These are phyloP conservation scores for Dromius quadrimaculatus DNA, from an alignment of 2,888 invertebrate genomes.

Conservation along the genomic window DNA sequence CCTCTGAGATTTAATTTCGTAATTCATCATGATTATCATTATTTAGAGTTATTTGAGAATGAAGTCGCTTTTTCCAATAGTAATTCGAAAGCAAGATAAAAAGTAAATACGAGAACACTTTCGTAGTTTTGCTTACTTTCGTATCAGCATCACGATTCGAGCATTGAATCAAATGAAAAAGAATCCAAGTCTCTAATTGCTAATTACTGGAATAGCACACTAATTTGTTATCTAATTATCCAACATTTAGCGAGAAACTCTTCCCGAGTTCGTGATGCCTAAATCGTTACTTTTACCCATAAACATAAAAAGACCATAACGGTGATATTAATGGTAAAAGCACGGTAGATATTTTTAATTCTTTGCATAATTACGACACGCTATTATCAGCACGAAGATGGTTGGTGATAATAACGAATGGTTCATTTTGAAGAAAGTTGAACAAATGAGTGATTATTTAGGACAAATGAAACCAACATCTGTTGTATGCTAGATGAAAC, in stretches of 20 bases:
- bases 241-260: constrained; percentile 6
- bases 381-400: constrained; percentile 24
- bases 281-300: background rate
- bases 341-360: constrained; percentile 20
- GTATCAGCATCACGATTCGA: no score
- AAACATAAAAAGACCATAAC: background rate
- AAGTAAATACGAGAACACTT: no score
- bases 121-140: no score
- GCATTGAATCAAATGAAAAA: no score
- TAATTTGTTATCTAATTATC: constrained; percentile 21
- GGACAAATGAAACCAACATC: constrained; percentile 31
- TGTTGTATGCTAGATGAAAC: background rate
- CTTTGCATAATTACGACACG: constrained; percentile 7
- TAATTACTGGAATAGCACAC: constrained; percentile 12
- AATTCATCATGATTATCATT: no score
- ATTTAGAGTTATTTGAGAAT: no score
- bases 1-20: no score
- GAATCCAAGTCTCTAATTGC: no score
- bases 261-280: constrained; percentile 1
- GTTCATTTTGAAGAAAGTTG: constrained; percentile 23
- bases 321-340: background rate
- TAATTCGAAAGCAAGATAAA: no score
- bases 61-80: no score
- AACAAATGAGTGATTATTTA: constrained; percentile 18
- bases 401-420: background rate